Evolutionary conservation across 2,888 invertebrate species (phyloP).

Genomic region (Ornithoptera priamus): DNA sequence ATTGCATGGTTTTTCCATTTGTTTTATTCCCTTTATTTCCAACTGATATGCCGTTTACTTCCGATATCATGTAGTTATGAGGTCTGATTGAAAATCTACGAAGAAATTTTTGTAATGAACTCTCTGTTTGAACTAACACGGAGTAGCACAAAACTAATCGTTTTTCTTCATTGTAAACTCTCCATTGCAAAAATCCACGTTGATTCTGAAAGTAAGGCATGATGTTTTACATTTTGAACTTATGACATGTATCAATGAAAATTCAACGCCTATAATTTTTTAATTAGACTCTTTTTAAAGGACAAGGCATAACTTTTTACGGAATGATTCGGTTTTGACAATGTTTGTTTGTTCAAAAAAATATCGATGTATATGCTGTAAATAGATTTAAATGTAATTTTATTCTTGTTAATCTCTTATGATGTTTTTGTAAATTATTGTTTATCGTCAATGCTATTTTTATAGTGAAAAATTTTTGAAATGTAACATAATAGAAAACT

Average conservation of each 20-base stretch:
- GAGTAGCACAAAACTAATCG: constrained; percentile 61
- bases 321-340: too few relatives aligned
- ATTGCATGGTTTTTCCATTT: neutral
- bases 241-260: neutral
- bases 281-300: neutral
- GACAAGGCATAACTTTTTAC: neutral
- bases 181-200: constrained; percentile 62
- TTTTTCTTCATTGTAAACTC: constrained; percentile 58
- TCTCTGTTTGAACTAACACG: constrained; percentile 66
- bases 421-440: too few relatives aligned
- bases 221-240: neutral
- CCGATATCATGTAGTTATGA: neutral
- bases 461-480: too few relatives aligned
- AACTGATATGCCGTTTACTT: constrained; percentile 39
- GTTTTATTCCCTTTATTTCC: constrained; percentile 5
- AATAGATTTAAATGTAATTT: too few relatives aligned
- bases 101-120: constrained; percentile 45
- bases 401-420: too few relatives aligned
- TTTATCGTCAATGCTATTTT: too few relatives aligned
- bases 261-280: neutral
- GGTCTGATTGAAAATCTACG: neutral
- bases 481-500: too few relatives aligned
- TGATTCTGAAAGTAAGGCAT: constrained; percentile 54
- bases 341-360: too few relatives aligned
- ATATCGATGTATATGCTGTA: too few relatives aligned